These are phyloP conservation scores for Chaetodon trifascialis DNA, from an alignment of 2,113 vertebrate species.

Conservation along the genomic window DNA sequence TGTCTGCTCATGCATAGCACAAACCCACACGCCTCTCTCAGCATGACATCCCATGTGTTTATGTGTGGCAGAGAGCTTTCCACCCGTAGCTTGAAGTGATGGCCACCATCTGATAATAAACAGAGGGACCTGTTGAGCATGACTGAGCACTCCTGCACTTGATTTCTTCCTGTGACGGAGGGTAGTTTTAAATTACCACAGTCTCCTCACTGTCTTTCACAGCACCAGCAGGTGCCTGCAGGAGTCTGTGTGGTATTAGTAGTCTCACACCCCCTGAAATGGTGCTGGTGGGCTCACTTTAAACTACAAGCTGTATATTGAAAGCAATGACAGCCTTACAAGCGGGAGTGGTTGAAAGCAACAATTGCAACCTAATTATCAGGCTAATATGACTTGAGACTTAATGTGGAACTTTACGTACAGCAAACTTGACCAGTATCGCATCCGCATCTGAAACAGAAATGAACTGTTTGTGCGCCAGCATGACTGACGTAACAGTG, in stretches of 20 bases:
- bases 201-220: slow-evolving; percentile 35
- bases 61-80: slow-evolving; percentile 28
- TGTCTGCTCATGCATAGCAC: slow-evolving; percentile 19
- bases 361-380: background rate
- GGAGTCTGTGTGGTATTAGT: slow-evolving; percentile 20
- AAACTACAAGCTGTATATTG: slow-evolving; percentile 5
- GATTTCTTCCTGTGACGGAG: slow-evolving; percentile 64
- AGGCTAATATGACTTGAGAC: background rate
- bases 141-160: slow-evolving; percentile 65
- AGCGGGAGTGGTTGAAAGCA: background rate
- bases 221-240: slow-evolving; percentile 35
- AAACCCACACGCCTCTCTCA: slow-evolving; percentile 29
- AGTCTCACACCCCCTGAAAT: slow-evolving; percentile 26
- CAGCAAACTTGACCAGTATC: background rate
- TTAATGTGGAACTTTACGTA: background rate
- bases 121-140: slow-evolving; percentile 75
- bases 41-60: slow-evolving; percentile 37
- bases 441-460: background rate
- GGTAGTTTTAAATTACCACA: slow-evolving; percentile 66
- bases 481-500: background rate
- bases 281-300: slow-evolving; percentile 21
- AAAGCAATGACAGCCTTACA: background rate
- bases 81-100: slow-evolving; percentile 44
- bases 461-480: background rate
- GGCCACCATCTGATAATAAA: slow-evolving; percentile 76